Evolutionary conservation across 1,140 invertebrate species (phyloP).

Genomic region (Papilio dardanus): DNA sequence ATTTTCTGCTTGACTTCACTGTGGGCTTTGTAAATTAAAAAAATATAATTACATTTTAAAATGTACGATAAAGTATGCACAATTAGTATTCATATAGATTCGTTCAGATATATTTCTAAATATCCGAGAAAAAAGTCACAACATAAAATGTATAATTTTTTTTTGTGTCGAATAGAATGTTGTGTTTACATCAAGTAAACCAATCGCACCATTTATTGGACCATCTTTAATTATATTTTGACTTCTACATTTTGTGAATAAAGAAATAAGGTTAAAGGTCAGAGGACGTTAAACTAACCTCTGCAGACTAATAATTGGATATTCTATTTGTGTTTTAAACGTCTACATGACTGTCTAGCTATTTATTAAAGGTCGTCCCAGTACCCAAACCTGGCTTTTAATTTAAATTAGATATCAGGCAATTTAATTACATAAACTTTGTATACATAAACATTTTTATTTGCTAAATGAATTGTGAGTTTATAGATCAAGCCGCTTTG

Average conservation of each 20-base stretch:
- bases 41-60: too few relatives aligned
- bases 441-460: not conserved
- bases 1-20: not conserved
- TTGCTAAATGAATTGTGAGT: not conserved
- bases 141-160: too few relatives aligned
- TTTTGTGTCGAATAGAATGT: too few relatives aligned
- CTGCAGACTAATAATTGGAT: conserved; percentile 5
- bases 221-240: not conserved
- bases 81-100: too few relatives aligned
- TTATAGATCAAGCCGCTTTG: not conserved
- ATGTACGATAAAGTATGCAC: too few relatives aligned
- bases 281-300: conserved; percentile 23
- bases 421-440: not conserved
- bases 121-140: too few relatives aligned
- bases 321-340: not conserved
- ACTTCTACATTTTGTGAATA: not conserved
- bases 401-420: not conserved
- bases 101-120: too few relatives aligned
- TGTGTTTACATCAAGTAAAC: too few relatives aligned
- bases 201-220: not conserved
- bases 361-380: conserved; percentile 23
- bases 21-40: too few relatives aligned
- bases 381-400: not conserved
- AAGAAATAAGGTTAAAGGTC: conserved; percentile 9
- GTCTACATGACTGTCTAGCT: conserved; percentile 19